Base-by-base conservation (phyloP, 2,888 invertebrate genomes). In the Meiosimyza platycephala region DNA sequence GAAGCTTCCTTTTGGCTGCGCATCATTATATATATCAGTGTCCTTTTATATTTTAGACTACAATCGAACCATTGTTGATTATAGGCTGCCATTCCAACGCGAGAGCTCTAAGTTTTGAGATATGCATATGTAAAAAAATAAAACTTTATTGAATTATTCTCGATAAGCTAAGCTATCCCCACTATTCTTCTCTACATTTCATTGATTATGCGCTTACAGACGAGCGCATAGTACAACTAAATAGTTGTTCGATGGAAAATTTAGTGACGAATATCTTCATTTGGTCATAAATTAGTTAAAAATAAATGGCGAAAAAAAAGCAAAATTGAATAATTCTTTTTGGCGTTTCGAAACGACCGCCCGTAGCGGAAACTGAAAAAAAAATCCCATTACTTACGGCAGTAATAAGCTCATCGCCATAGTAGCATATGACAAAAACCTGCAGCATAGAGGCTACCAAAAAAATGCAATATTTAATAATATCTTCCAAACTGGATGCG, bases 371-470 rank as follows among this genome's bases (percentile, higher is more conserved):
- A n/a, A n/a, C n/a, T n/a, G n/a, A n/a, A n/a, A n/a, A n/a, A n/a
- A n/a, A n/a, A n/a, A n/a, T 3, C 12, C 7, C 16, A 1, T 22
- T 15, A 75, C 79, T 78, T 63, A 85, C 85, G 62, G 83, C 80
- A 4, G 84, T 78, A 22, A 84, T 83, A 72, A 85, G 77, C 64
- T 81, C 80, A 68, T 85, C 82, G 11, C 85, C 85, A 72, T 83
- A 85, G 63, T 81, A 83, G 59, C 85, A 85, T 0, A 85, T 79
- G 5, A 85, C 79, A 67, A 85, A 80, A 1, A 85, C 84, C 69
- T 85, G 85, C 3, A 80, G 76, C 71, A 85, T 72, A 2, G 84
- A 83, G 6, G 84, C 80, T 15, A 81, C 70, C 3, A 85, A 74
- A 74, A 85, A 84, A n/a, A 85, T 80, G 7, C 79, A 77, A 73